Evolutionary conservation across 2,113 vertebrate genomes (phyloP), one percentile per base, ranked within the genome.

Genomic region (Hippoglossus stenolepis): DNA sequence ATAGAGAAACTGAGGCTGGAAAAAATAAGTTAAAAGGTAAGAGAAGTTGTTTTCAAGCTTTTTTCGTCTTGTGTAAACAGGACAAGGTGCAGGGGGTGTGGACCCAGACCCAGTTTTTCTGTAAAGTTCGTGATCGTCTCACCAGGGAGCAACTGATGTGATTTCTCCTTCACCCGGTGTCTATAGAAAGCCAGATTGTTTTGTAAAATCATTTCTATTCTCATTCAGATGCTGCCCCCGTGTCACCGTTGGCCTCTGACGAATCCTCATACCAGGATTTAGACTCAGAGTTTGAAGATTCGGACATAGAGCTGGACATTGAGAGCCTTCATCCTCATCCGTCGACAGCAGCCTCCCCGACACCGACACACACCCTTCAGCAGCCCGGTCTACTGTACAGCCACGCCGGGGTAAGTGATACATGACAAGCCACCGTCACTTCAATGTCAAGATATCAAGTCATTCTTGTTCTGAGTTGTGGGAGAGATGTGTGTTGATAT

Each of bases 331-430:
- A 26, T 74, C 47, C 65, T 31, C 9, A 72, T 40, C 69, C 11
- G 23, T 56, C 23, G 0, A 59, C 17, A 14, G 57, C 60, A n/a
- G 51, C 35, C 31, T 72, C 73, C 23, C 68, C 68, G 1, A 47
- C 51, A 2, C 53, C 10, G 43, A 77, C 68, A 45, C 61, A 15
- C 5, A 59, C 20, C 58, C 10, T 3, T 11, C 69, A 23, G 7
- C 60, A 59, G 5, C 5, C 21, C 24, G 2, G 65, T 65, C 69
- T 70, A 0, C 70, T 69, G 0, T 35, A 74, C 75, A 66, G 10
- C 64, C 70, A 67, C 40, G 64, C 20, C 4, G 24, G 66, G 87
- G 92, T 91, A 58, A 85, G 90, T 68, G 31, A 64, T 38, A 0
- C 8, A 75, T 1, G n/a, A 1, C 28, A 65, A 20, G 18, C 0